A percentile compares a stretch with the other conserved stretches of the same genome.
These are phyloP conservation scores for Aleiodes testaceus DNA, from an alignment of 2,888 invertebrate genomes.

Conservation along the genomic window DNA sequence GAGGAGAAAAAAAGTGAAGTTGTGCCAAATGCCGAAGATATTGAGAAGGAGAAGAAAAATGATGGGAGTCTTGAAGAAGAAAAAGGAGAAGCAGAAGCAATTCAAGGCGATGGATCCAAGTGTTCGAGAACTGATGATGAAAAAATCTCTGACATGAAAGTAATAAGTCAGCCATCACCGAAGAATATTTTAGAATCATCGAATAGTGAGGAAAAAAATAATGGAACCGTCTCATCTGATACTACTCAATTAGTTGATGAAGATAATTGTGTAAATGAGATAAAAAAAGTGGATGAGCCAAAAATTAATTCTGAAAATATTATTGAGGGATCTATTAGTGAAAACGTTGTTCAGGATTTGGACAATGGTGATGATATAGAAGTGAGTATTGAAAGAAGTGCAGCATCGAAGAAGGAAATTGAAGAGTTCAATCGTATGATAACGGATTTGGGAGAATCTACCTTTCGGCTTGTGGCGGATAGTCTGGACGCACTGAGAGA, in stretches of 20 bases:
- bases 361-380: conserved; percentile 44
- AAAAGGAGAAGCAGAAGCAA: conserved; percentile 17
- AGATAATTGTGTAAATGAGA: conserved; percentile 39
- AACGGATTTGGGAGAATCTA: conserved; percentile 62
- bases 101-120: conserved; percentile 49
- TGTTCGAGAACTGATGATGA: conserved; percentile 65
- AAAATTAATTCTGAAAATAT: neutral
- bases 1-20: neutral
- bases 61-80: conserved; percentile 39
- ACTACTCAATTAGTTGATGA: conserved; percentile 36
- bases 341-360: conserved; percentile 13
- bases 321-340: conserved; percentile 9
- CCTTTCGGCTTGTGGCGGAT: conserved; percentile 74
- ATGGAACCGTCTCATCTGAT: conserved; percentile 52
- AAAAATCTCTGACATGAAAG: conserved; percentile 59
- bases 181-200: conserved; percentile 50
- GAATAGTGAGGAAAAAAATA: conserved; percentile 60
- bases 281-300: conserved; percentile 42
- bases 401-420: conserved; percentile 49
- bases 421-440: conserved; percentile 60
- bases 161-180: neutral
- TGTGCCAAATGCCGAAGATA: conserved; percentile 16
- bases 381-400: conserved; percentile 12
- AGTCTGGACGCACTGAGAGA: conserved; percentile 72
- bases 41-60: conserved; percentile 23